Conservation (phyloP, 92 coral and sea anemone genomes). For the Palythoa grandis region DNA sequence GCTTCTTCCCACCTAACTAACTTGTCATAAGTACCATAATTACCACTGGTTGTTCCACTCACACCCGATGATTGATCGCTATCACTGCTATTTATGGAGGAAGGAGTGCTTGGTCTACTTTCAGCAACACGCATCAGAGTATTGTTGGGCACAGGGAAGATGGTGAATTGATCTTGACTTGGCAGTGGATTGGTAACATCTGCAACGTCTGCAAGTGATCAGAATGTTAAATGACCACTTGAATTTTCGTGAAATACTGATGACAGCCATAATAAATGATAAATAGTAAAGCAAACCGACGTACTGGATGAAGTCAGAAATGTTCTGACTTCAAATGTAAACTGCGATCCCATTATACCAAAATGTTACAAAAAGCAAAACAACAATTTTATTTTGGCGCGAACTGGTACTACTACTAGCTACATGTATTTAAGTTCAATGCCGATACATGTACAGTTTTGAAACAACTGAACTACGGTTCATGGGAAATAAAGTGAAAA, state of each 20-base stretch:
- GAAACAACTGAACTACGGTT: constrained; percentile 12
- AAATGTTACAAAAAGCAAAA: constrained; percentile 10
- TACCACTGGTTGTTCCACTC: constrained; percentile 44
- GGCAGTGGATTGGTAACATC: constrained; percentile 1
- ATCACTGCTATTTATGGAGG: constrained; percentile 41
- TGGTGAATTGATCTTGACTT: constrained; percentile 30
- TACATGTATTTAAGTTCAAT: constrained; percentile 11
- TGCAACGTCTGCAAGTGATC: constrained; percentile 9
- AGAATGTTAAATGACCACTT: constrained; percentile 20
- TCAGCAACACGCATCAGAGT: constrained; percentile 9
- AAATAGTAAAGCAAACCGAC: constrained; percentile 13
- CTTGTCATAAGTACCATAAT: constrained; percentile 36
- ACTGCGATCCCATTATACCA: not conserved
- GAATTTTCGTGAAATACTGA: constrained; percentile 7
- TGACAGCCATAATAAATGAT: constrained; percentile 12
- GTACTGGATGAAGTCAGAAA: not conserved
- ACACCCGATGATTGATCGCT: constrained; percentile 37
- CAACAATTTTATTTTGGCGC: constrained; percentile 19
- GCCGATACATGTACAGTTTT: constrained; percentile 16
- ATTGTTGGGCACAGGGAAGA: constrained; percentile 29
- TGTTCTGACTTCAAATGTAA: not conserved
- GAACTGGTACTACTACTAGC: not conserved
- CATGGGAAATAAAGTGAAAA: constrained; percentile 24
- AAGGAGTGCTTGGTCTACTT: constrained; percentile 40
- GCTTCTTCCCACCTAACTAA: constrained; percentile 54